Base-by-base conservation (phyloP, 2,888 invertebrate species). In the Drosophila tanythrix region DNA sequence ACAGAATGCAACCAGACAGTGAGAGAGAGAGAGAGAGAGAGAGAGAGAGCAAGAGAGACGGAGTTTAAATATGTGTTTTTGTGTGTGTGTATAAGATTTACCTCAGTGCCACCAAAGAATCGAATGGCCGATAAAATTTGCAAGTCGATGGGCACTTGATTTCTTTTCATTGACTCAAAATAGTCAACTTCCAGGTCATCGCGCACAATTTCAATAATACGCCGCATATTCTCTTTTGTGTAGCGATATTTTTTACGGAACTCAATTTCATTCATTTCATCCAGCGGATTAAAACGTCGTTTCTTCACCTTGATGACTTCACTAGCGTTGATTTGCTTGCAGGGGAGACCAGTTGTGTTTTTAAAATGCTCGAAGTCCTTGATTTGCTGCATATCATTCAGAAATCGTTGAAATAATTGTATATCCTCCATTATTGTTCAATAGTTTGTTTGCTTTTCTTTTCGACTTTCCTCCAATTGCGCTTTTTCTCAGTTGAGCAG, bases 71-170 rank as follows among this genome's bases (percentile, higher is more conserved):
- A 7, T 62, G 36, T 50, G 8, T 40, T 25, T 25, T 13, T 11
- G 10, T 7, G 21, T 25, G 1, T 8, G 46, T 21, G 15, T 15
- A 15, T 21, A 21, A 8, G 1, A n/a, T 56, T 51, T 78, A 92
- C 91, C 86, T 91, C 91, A 13, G 86, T 91, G 15, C 83, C 82
- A 4, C 91, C 92, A 80, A 91, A 91, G 55, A 83, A 80, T 0
- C 91, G 75, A 46, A 91, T 79, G 0, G 91, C 91, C 0, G 91
- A 73, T 75, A 91, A 64, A 51, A 91, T 88, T 76, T 91, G 91
- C 53, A 89, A 62, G 10, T 92, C 92, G 6, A 92, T 75, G 1
- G 91, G 92, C 6, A 91, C 92, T 61, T 91, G 91, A 71, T 89
- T 85, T 13, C 70, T 68, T 57, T 90, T 87, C 21, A 70, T 35